Conservation (phyloP, 2,113 vertebrate genomes). For the Anas platyrhynchos region DNA sequence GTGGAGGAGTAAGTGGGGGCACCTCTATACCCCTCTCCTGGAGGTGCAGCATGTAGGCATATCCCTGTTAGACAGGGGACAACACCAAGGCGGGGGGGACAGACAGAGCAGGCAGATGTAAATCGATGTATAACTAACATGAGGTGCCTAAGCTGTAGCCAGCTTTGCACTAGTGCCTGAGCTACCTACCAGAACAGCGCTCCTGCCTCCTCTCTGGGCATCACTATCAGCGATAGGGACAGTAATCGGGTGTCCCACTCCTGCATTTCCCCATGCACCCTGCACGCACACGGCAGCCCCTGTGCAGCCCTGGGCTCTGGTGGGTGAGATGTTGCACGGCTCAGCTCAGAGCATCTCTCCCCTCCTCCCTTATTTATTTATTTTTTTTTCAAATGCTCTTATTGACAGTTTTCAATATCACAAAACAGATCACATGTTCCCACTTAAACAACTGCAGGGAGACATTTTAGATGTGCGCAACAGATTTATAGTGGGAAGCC, state of each 20-base stretch:
- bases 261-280: accelerated
- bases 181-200: not conserved
- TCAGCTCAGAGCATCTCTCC: not conserved
- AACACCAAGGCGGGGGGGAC: not conserved
- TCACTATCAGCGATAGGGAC: not conserved
- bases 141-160: accelerated
- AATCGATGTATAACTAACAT: not conserved
- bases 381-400: not conserved
- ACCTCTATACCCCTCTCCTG: not conserved
- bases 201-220: not conserved
- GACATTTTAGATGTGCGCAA: constrained; percentile 1
- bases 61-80: not conserved
- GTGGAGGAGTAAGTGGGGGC: not conserved
- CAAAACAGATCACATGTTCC: not conserved
- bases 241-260: not conserved
- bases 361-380: no score
- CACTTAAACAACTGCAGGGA: constrained; percentile 21
- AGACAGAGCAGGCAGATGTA: not conserved
- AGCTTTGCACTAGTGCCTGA: not conserved
- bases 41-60: not conserved
- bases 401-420: not conserved
- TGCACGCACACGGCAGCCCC: not conserved
- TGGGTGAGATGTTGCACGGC: not conserved
- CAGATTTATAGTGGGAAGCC: not conserved
- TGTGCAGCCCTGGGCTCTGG: not conserved